Evolutionary conservation across 1,140 invertebrate species (phyloP), one percentile per base, ranked within the genome.

Genomic region (Sminthurinus signatus): DNA sequence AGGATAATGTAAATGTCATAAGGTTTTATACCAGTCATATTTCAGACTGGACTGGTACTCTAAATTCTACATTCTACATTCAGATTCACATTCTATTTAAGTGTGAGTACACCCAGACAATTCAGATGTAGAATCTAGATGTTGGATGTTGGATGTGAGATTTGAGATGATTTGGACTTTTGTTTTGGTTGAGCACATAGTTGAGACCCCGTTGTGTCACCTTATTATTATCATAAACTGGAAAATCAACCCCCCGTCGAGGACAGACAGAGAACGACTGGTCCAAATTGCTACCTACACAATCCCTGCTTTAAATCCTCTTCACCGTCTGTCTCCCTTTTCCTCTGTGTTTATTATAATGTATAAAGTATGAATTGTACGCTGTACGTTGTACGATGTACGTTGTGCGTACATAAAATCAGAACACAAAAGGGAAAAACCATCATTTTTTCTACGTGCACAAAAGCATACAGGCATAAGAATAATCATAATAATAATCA

Each of bases 181-280:
- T 59, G 56, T 59, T 59, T 59, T 59, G n/a, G 36, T 44, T 46
- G n/a, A n/a, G n/a, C 56, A 28, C 36, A 15, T 29, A 17, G 55
- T 17, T 46, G 28, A 27, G 55, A 58, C 42, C 54, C 62, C 62
- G 43, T 58, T 28, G 28, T 58, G 50, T 52, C 50, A 52, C 50
- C 50, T 52, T 52, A 52, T 52, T 52, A 52, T 52, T 25, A 67
- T 54, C 56, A 67, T 67, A 67, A 63, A 63, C 55, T 62, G 62
- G 60, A 63, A 63, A 62, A 67, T 67, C 60, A 56, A 63, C 65
- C 65, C 50, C 65, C 60, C 54, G 61, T 60, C 61, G 64, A 60
- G 57, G 19, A 39, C 44, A 23, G 8, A 12, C 10, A 8, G 5
- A 62, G 62, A 67, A 67, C 59, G 52, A 62, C 29, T 56, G 31